These are phyloP conservation scores for Epicampocera succincta DNA, from an alignment of 2,888 invertebrate species.

Conservation along the genomic window DNA sequence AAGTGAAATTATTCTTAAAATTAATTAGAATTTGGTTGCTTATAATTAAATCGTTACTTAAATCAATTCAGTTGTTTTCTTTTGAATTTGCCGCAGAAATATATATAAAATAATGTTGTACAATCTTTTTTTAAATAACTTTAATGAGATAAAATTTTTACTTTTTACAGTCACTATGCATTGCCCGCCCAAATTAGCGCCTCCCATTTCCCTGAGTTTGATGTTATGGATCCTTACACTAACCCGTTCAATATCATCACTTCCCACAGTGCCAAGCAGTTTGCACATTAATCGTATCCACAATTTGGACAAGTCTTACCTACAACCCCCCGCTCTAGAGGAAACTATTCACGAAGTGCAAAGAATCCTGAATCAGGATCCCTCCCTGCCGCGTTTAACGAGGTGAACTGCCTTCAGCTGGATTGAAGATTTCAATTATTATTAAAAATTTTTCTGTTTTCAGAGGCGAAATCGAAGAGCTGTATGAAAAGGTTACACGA, in stretches of 20 bases:
- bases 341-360: conserved; percentile 81
- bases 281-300: conserved; percentile 64
- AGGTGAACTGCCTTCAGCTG: conserved; percentile 72
- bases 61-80: no score
- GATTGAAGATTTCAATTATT: background rate
- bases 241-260: background rate
- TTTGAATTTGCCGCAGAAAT: no score
- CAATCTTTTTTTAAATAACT: background rate
- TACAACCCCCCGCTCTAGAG: conserved; percentile 77
- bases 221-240: conserved; percentile 4
- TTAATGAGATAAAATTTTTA: background rate
- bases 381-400: conserved; percentile 79
- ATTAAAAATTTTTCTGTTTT: background rate
- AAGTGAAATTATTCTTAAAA: no score
- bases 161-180: conserved; percentile 55
- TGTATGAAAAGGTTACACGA: conserved; percentile 81
- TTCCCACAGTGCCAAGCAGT: conserved; percentile 42
- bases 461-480: conserved; percentile 81
- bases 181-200: conserved; percentile 54
- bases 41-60: no score
- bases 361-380: conserved; percentile 79
- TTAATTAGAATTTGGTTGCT: no score
- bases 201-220: conserved; percentile 15
- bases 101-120: background rate
- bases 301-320: conserved; percentile 73